These are phyloP conservation scores for Acleris emargana DNA, from an alignment of 2,888 invertebrate species.

Conservation along the genomic window DNA sequence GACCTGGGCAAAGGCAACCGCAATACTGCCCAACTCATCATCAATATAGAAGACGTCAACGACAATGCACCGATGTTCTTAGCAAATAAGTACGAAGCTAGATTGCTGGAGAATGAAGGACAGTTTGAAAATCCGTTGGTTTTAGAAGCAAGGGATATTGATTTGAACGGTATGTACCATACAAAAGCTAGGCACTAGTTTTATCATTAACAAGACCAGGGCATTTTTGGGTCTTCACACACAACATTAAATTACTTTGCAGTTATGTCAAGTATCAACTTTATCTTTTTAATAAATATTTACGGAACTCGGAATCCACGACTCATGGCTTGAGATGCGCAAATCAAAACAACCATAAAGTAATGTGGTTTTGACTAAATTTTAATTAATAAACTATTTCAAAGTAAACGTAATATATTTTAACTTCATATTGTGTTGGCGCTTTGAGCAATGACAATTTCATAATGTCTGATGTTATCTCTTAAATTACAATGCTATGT, in stretches of 20 bases:
- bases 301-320: too few relatives aligned
- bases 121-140: conserved; percentile 90
- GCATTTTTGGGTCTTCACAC: too few relatives aligned
- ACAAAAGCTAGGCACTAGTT: too few relatives aligned
- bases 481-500: conserved; percentile 13
- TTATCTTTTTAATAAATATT: too few relatives aligned
- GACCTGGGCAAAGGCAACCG: conserved; percentile 90
- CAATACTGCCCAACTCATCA: conserved; percentile 92
- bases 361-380: too few relatives aligned
- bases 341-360: too few relatives aligned
- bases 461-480: conserved; percentile 34
- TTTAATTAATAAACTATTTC: too few relatives aligned
- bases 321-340: neutral
- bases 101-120: conserved; percentile 91
- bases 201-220: too few relatives aligned
- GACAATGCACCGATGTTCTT: conserved; percentile 95
- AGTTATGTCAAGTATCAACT: too few relatives aligned
- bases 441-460: conserved; percentile 17
- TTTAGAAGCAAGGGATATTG: conserved; percentile 92
- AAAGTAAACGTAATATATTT: too few relatives aligned
- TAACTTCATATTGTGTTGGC: neutral
- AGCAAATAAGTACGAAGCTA: conserved; percentile 91
- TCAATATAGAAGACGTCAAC: conserved; percentile 93
- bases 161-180: conserved; percentile 87
- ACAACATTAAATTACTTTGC: too few relatives aligned